A percentile compares a stretch with the other conserved stretches of the same genome.
Evolutionary conservation across 2,888 invertebrate species (phyloP).

Genomic region (Tridacna crocea): DNA sequence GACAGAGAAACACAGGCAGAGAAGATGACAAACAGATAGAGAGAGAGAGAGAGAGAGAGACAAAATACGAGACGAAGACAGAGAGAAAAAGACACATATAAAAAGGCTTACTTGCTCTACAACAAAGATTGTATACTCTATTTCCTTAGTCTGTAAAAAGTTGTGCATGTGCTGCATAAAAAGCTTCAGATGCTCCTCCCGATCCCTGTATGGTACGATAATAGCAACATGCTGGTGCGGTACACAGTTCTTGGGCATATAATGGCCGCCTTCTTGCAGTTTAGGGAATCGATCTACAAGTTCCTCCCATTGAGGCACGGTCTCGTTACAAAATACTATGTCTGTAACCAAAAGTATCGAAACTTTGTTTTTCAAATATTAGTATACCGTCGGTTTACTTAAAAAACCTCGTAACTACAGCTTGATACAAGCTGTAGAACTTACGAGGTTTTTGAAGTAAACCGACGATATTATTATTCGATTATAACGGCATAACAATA

Average conservation of each 20-base stretch:
- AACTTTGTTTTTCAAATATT: neutral
- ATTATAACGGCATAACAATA: neutral
- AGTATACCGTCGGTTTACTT: no score
- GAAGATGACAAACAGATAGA: neutral
- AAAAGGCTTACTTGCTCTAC: neutral
- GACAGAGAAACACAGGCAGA: neutral
- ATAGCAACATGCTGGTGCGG: neutral
- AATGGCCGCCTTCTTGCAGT: neutral
- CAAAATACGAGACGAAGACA: neutral
- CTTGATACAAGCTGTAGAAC: no score
- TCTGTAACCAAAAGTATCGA: neutral
- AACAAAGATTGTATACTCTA: conserved; percentile 5
- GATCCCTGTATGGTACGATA: conserved; percentile 8
- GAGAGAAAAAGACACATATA: neutral
- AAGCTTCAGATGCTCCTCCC: conserved; percentile 2
- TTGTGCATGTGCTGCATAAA: conserved; percentile 18
- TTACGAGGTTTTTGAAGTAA: no score
- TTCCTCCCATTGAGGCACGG: neutral
- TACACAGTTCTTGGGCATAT: neutral
- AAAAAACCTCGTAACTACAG: no score
- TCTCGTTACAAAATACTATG: neutral
- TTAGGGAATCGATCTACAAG: neutral
- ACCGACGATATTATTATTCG: neutral
- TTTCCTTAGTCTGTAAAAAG: neutral
- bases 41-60: neutral